Percentiles rank a stretch among this genome's conserved stretches.
Conservation (phyloP, 2,113 vertebrate genomes). For the Brienomyrus brachyistius region DNA sequence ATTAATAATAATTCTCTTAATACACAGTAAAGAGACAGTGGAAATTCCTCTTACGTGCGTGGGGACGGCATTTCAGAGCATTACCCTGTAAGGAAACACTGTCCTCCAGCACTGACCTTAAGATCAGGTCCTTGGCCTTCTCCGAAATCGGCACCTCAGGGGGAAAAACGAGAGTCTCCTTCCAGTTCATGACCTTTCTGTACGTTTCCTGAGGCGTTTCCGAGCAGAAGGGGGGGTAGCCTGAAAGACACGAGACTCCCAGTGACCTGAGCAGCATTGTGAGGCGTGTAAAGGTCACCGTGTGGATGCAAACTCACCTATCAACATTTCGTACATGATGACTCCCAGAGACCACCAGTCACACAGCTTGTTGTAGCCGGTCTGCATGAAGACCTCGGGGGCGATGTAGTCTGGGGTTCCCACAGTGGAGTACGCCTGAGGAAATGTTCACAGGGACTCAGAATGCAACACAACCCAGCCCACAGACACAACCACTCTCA, state of each 20-base stretch:
- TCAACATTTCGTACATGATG: conserved; percentile 98
- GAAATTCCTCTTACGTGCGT: not conserved
- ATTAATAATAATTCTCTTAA: not conserved
- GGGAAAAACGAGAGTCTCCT: conserved; percentile 91
- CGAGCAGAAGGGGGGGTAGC: conserved; percentile 96
- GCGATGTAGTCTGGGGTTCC: conserved; percentile 97
- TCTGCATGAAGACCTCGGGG: conserved; percentile 95
- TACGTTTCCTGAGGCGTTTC: conserved; percentile 97
- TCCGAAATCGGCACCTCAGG: conserved; percentile 97
- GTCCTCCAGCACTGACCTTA: conserved; percentile 61
- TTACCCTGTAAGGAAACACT: not conserved
- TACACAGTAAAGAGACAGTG: not conserved
- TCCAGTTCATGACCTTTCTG: conserved; percentile 99
- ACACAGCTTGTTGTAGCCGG: conserved; percentile 93
- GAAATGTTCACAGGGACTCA: conserved; percentile 11
- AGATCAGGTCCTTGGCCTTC: conserved; percentile 89
- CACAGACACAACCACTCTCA: not conserved
- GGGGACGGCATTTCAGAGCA: not conserved
- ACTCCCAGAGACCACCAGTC: conserved; percentile 98
- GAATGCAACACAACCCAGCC: not conserved
- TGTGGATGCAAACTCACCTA: conserved; percentile 64
- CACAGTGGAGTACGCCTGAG: conserved; percentile 91
- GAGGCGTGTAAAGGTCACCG: not conserved
- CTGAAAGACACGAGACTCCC: conserved; percentile 46
- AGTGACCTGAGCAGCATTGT: not conserved